phyloP scores from a whole-genome alignment of 2,113 vertebrate species.

The Barbus barbus region DNA sequence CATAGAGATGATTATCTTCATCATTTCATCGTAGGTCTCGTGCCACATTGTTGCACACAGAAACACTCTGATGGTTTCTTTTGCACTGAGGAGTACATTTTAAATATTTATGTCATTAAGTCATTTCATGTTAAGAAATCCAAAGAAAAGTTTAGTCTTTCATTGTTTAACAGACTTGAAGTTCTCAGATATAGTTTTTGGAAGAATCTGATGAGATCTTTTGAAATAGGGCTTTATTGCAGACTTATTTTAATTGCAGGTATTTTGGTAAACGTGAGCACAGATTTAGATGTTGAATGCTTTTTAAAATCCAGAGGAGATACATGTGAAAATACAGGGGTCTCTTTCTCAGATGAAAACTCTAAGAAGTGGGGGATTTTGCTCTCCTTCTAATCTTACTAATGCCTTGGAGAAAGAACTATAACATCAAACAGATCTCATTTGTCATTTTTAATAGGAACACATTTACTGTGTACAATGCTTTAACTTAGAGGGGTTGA shows the following conservation, averaged over 20 bases:
- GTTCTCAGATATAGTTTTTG: background rate
- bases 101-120: background rate
- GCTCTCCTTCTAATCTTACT: background rate
- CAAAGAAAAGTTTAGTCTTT: no score
- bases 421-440: background rate
- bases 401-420: background rate
- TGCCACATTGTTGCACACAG: slow-evolving; percentile 80
- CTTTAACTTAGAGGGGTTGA: no score
- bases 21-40: slow-evolving; percentile 73
- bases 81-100: slow-evolving; percentile 17
- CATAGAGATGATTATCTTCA: slow-evolving; percentile 74
- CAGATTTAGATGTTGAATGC: background rate
- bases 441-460: background rate
- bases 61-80: slow-evolving; percentile 59
- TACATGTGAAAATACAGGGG: background rate
- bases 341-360: background rate
- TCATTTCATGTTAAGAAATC: background rate
- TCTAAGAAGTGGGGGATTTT: no score
- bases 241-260: no score
- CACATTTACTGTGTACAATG: background rate
- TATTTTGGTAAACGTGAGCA: background rate
- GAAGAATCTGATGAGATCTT: background rate
- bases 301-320: background rate
- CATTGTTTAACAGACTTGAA: no score
- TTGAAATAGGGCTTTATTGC: background rate